Base-by-base conservation (phyloP, 2,113 vertebrate genomes). In the Laterallus jamaicensis region DNA sequence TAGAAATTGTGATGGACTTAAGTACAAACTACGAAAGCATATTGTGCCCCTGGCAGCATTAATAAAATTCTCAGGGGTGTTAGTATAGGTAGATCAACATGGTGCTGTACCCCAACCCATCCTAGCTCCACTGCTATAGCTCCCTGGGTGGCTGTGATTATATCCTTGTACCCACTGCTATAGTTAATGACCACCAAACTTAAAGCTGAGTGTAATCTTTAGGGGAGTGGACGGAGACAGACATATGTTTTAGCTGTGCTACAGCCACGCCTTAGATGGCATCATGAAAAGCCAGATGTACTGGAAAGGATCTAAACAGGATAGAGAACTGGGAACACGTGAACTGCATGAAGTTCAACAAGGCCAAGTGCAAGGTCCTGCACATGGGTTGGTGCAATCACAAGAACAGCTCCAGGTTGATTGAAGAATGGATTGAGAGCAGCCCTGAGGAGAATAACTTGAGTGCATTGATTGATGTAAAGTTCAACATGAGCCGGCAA, bases 261-360 rank as follows among this genome's bases (percentile, higher is more conserved):
- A 26, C 62, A 73, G 31, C 66, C 55, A 68, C 37, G 59, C 47
- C 66, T 70, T 68, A 80, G 73, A 75, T 47, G n/a, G 81, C 82
- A 90, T 31, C 5, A 12, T n/a, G 76, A 96, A 49, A 75, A 88
- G 64, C 35, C 79, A 94, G 58, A 70, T 74, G 42, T 52, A 35
- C 56, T 64, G 49, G 49, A 20, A 49, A 49, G 21, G 49, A 22
- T 19, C 49, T 21, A 12, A 21, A 49, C 20, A 49, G 49, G 49
- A 11, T 21, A 22, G 21, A 49, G 49, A 49, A 22, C 20, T 49
- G 49, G 49, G 21, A 10, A 20, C 20, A 20, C 22, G 49, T 49
- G 49, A 49, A 49, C 49, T 22, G 49, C 21, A 22, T 22, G 21
- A 49, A 49, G 49, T 49, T 49, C 49, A 49, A 49, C 49, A 49